Evolutionary conservation across 1,140 invertebrate genomes (phyloP), one percentile per base, ranked within the genome.

Genomic region (Caenorhabditis briggsae): DNA sequence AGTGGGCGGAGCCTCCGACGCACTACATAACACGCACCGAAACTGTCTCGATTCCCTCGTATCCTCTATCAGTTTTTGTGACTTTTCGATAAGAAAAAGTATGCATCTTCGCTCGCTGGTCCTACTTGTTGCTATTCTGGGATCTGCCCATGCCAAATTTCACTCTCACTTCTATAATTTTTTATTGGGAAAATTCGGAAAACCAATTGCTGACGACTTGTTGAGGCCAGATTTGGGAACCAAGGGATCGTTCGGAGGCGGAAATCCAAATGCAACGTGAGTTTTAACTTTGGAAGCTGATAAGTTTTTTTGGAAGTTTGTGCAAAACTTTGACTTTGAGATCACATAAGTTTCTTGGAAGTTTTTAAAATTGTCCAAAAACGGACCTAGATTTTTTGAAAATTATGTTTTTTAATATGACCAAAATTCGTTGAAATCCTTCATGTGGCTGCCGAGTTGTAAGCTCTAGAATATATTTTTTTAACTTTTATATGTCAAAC

Each of bases 151-250:
- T 48, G 46, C 70, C 18, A 78, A 78, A 23, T 78, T 78, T n/a
- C 70, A 78, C 41, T 9, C 70, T 50, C 33, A 78, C 53, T 78
- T 78, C 33, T 78, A 78, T 78, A 78, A 78, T 23, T 78, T 78
- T n/a, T 41, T 78, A 23, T n/a, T 78, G 6, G 70, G 70, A 23
- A 78, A 78, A 14, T 78, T 78, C 33, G 70, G 70, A 48, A 78
- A 78, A 50, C 70, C 70, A n/a, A 78, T 78, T 25, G 70, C 70
- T 25, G 70, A 78, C 23, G 70, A 78, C 12, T 53, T 78, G 41
- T 25, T 78, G 46, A 50, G 70, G 14, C 70, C 70, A 11, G 70
- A 78, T 50, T 9, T 78, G 3, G 70, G 70, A 50, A 78, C 70
- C 2, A 78, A 50, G 50, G 70, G 70, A 50, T 78, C 70, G 1